Conservation (phyloP, 2,113 vertebrate genomes). For the Hippotragus niger region DNA sequence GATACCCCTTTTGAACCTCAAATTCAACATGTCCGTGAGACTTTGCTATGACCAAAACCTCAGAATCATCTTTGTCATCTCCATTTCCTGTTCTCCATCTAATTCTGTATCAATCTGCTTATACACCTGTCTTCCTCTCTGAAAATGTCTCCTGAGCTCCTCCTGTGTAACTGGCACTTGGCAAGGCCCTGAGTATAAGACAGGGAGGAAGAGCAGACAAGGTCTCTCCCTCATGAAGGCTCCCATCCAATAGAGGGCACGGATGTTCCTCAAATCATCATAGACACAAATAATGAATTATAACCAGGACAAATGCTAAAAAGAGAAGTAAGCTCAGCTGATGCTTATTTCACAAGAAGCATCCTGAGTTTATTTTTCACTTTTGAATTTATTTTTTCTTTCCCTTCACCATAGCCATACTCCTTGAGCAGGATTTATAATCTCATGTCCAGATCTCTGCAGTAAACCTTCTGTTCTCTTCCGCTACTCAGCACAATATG, state of each 20-base stretch:
- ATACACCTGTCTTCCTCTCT: background rate
- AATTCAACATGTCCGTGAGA: background rate
- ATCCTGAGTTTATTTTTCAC: background rate
- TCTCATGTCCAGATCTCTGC: background rate
- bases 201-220: fast-evolving
- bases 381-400: background rate
- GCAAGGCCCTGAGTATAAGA: fast-evolving
- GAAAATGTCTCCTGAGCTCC: background rate
- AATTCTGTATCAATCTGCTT: background rate
- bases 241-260: background rate
- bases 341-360: background rate
- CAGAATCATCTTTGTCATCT: background rate
- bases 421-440: background rate
- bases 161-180: background rate
- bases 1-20: background rate
- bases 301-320: background rate
- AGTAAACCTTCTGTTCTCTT: background rate
- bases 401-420: too few species aligned
- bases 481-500: background rate
- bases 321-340: background rate
- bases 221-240: background rate
- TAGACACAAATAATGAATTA: background rate
- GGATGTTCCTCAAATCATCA: background rate
- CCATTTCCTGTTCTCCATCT: background rate
- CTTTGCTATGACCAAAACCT: background rate